These are phyloP conservation scores for Acanthosepion lycidas DNA, from an alignment of 2,888 invertebrate genomes.

Conservation along the genomic window DNA sequence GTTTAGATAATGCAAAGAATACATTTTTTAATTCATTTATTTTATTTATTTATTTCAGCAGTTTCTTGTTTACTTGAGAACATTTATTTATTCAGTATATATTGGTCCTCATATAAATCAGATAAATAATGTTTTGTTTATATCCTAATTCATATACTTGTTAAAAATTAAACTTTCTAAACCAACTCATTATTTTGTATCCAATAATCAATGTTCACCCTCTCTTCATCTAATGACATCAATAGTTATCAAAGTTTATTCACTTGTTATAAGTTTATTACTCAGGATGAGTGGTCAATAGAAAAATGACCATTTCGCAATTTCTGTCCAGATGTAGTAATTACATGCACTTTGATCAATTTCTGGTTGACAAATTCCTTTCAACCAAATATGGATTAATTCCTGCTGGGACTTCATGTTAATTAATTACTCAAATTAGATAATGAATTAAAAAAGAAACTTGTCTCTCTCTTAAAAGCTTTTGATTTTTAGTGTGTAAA, in stretches of 20 bases:
- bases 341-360: background rate
- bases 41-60: too few species aligned
- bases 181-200: background rate
- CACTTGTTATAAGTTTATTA: background rate
- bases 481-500: background rate
- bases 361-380: background rate
- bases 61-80: too few species aligned
- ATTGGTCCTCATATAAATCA: background rate
- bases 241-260: background rate
- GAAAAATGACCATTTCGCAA: conserved; percentile 6
- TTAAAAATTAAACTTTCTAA: background rate
- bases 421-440: background rate
- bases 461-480: background rate
- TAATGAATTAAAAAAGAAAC: background rate
- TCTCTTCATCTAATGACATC: background rate
- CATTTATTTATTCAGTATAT: background rate
- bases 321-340: background rate
- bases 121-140: background rate
- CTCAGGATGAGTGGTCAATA: background rate
- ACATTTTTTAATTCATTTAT: too few species aligned
- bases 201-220: background rate
- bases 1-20: too few species aligned
- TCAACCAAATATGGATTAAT: background rate
- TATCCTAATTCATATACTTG: too few species aligned
- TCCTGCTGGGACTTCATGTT: background rate